Percentiles rank a stretch among this genome's conserved stretches.
Conservation (phyloP, 2,888 invertebrate genomes). For the Drosophila anceps region DNA sequence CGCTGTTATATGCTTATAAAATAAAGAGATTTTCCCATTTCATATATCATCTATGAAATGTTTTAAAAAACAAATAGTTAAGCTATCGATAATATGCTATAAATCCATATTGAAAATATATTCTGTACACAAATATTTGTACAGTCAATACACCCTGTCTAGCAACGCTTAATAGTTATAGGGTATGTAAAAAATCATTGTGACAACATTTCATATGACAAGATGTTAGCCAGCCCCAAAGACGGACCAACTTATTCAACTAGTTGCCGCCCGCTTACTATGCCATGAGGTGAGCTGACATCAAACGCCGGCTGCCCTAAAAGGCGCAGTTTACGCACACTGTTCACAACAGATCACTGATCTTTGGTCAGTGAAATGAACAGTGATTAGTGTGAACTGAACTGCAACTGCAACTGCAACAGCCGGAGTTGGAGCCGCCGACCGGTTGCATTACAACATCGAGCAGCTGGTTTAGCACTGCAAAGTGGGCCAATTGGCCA, state of each 20-base stretch:
- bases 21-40: too few species aligned
- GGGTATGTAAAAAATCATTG: slow-evolving; percentile 13
- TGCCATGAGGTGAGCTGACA: slow-evolving; percentile 56
- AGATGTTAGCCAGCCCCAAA: slow-evolving; percentile 15
- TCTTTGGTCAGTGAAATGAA: slow-evolving; percentile 7
- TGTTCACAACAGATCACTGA: slow-evolving; percentile 1
- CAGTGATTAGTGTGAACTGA: slow-evolving; percentile 35
- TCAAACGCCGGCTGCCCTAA: slow-evolving; percentile 51
- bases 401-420: slow-evolving; percentile 38
- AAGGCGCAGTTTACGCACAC: slow-evolving; percentile 37
- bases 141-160: not conserved
- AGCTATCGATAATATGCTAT: not conserved
- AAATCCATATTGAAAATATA: not conserved
- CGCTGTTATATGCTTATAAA: too few species aligned
- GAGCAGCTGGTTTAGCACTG: slow-evolving; percentile 22
- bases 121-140: not conserved
- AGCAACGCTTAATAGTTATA: not conserved
- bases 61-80: not conserved
- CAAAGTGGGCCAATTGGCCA: slow-evolving; percentile 59
- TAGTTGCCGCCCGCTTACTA: slow-evolving; percentile 46
- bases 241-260: slow-evolving; percentile 13
- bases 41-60: too few species aligned
- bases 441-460: slow-evolving; percentile 67
- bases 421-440: slow-evolving; percentile 32
- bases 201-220: slow-evolving; percentile 35